Conservation (phyloP, 1,140 invertebrate genomes). For the Macrocentrus cingulum region DNA sequence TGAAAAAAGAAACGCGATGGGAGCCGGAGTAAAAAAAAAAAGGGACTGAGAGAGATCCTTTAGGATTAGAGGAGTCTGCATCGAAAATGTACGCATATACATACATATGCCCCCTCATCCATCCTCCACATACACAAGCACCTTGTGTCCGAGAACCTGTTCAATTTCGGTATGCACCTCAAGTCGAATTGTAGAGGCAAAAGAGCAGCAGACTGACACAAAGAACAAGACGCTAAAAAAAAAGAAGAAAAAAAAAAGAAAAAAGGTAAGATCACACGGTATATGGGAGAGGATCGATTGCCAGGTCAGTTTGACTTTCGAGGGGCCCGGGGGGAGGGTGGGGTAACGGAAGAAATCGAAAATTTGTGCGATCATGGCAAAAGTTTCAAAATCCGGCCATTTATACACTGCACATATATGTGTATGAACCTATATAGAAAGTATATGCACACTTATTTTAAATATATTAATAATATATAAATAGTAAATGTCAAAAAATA, state of each 20-base stretch:
- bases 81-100: slow-evolving; percentile 5
- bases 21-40: no score
- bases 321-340: neutral
- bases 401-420: no score
- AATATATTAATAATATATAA: no score
- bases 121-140: neutral
- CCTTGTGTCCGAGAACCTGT: slow-evolving; percentile 11
- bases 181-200: neutral
- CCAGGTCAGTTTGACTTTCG: slow-evolving; percentile 8
- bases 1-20: no score
- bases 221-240: neutral
- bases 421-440: no score
- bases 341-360: neutral
- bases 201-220: neutral
- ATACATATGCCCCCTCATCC: neutral
- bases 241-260: neutral
- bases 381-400: no score
- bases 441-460: no score
- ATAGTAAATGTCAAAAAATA: no score
- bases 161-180: slow-evolving; percentile 17
- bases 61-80: slow-evolving; percentile 2
- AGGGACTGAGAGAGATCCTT: neutral
- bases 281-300: neutral
- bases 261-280: neutral
- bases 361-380: neutral